Evolutionary conservation across 1,140 invertebrate genomes (phyloP).

Genomic region (Heliothis subflexa): DNA sequence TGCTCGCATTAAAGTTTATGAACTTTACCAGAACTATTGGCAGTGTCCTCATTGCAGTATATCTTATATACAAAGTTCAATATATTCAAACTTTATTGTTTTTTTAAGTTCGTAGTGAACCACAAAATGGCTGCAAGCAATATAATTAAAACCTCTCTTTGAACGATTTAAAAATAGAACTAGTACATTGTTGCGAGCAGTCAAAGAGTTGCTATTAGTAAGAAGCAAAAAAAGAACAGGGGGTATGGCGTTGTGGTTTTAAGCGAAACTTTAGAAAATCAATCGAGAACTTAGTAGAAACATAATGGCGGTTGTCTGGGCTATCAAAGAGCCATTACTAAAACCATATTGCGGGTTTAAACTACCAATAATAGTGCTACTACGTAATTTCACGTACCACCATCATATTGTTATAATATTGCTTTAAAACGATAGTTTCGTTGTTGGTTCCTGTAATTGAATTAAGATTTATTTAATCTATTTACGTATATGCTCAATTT

Average conservation of each 20-base stretch:
- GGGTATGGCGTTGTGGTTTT: conserved; percentile 9
- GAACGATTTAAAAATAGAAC: conserved; percentile 9
- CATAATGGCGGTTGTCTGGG: conserved; percentile 18
- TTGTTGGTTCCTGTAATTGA: neutral
- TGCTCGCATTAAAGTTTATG: conserved; percentile 5
- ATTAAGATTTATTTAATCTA: neutral
- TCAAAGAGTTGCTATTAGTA: conserved; percentile 19
- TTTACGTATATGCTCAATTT: neutral
- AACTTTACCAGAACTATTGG: neutral
- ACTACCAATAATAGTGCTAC: neutral
- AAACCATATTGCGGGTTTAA: conserved; percentile 4
- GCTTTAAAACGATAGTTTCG: neutral
- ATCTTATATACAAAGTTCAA: too few relatives aligned
- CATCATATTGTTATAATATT: neutral
- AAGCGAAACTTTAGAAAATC: conserved; percentile 28
- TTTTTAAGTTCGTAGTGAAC: neutral
- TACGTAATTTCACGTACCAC: neutral
- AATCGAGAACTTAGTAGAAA: conserved; percentile 10
- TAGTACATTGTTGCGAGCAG: neutral
- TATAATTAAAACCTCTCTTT: neutral
- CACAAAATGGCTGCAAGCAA: neutral
- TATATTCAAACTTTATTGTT: too few relatives aligned
- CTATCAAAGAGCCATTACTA: conserved; percentile 21
- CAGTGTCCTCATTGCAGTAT: too few relatives aligned
- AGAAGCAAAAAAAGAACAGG: conserved; percentile 3